Percentiles rank a stretch among this genome's conserved stretches.
Evolutionary conservation across 2,113 vertebrate genomes (phyloP).

Genomic region (Dinomys branickii): DNA sequence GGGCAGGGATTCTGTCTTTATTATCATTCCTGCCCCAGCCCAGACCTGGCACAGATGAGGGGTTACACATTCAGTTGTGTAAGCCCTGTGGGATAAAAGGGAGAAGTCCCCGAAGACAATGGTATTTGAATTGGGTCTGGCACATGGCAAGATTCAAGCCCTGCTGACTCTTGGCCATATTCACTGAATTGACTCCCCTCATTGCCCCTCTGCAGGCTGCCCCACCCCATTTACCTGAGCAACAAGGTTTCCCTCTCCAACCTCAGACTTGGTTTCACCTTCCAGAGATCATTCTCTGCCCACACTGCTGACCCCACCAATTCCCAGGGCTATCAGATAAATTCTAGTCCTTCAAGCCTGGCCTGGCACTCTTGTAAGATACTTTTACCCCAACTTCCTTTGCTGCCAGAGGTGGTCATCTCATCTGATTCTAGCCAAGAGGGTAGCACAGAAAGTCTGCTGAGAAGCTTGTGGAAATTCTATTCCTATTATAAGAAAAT

Average conservation of each 20-base stretch:
- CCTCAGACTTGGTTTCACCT: neutral
- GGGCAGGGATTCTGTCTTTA: slow-evolving; percentile 22
- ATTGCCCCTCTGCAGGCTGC: neutral
- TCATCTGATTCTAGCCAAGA: neutral
- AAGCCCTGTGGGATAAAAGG: neutral
- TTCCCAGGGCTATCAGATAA: neutral
- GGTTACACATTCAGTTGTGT: neutral
- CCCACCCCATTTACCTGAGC: neutral
- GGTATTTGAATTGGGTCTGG: neutral
- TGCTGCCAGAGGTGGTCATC: neutral
- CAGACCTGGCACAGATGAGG: neutral
- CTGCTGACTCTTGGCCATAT: neutral
- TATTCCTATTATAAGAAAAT: neutral
- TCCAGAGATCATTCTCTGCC: neutral
- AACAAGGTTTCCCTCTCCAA: neutral
- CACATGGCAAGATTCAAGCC: neutral
- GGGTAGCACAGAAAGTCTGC: neutral
- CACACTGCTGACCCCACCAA: neutral
- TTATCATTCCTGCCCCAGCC: neutral
- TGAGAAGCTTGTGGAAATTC: neutral
- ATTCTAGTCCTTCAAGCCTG: neutral
- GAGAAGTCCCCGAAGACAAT: neutral
- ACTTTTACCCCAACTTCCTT: neutral
- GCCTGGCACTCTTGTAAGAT: neutral
- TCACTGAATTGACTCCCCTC: neutral